A percentile compares a stretch with the other conserved stretches of the same genome.
Evolutionary conservation across 2,888 invertebrate genomes (phyloP).

Genomic region (Asteroscopus sphinx): DNA sequence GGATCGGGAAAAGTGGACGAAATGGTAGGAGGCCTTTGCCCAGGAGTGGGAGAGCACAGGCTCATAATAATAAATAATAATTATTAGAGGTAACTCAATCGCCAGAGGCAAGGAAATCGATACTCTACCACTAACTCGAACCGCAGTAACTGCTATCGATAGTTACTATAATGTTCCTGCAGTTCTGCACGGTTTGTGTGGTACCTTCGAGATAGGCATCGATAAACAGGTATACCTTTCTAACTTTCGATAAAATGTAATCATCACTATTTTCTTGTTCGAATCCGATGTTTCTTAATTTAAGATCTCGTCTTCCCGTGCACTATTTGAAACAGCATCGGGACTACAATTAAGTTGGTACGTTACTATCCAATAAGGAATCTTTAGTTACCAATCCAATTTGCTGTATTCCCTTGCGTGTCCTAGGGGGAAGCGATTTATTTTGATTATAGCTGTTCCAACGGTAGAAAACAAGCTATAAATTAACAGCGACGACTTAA

Average conservation of each 20-base stretch:
- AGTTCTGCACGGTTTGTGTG: constrained; percentile 55
- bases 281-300: constrained; percentile 52
- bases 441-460: constrained; percentile 86
- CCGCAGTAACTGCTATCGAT: constrained; percentile 52
- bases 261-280: constrained; percentile 54
- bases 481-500: constrained; percentile 87
- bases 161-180: constrained; percentile 56
- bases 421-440: constrained; percentile 82
- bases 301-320: constrained; percentile 33
- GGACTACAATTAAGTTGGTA: constrained; percentile 57
- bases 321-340: constrained; percentile 36
- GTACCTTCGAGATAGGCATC: constrained; percentile 63
- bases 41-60: too few relatives aligned
- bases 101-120: constrained; percentile 70
- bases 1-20: too few relatives aligned
- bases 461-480: constrained; percentile 83
- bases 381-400: constrained; percentile 81
- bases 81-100: constrained; percentile 76
- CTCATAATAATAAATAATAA: too few relatives aligned
- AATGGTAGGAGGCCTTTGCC: too few relatives aligned
- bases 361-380: constrained; percentile 70
- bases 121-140: constrained; percentile 54
- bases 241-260: constrained; percentile 57
- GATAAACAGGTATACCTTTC: constrained; percentile 62
- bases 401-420: constrained; percentile 85